Percentiles rank a stretch among this genome's conserved stretches.
These are phyloP conservation scores for Tupaia chinensis DNA, from an alignment of 2,113 vertebrate genomes.

Conservation along the genomic window DNA sequence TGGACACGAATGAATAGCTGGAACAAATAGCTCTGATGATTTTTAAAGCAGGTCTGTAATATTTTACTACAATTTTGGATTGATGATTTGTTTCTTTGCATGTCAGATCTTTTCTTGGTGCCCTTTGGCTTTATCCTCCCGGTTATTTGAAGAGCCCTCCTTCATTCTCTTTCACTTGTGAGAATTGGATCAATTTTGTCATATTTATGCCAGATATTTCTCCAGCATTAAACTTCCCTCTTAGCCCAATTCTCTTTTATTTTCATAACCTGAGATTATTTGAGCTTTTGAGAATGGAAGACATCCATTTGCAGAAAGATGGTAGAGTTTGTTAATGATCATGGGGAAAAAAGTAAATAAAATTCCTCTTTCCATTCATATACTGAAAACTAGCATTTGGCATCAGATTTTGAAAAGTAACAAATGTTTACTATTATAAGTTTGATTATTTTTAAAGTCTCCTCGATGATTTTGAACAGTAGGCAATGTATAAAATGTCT, in stretches of 20 bases:
- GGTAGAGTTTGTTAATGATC: not conserved
- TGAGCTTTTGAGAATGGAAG: slow-evolving; percentile 12
- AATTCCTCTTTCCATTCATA: not conserved
- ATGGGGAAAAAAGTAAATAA: not conserved
- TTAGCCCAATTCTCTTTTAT: slow-evolving; percentile 20
- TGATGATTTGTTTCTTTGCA: not conserved
- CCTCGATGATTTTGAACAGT: slow-evolving; percentile 35
- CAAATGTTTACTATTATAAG: slow-evolving; percentile 15
- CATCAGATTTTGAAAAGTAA: slow-evolving; percentile 29
- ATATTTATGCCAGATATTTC: slow-evolving; percentile 5
- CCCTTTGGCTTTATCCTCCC: not conserved
- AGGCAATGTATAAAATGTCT: not conserved
- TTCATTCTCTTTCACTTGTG: slow-evolving; percentile 12
- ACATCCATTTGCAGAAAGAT: not conserved
- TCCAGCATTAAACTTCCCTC: not conserved
- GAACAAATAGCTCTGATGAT: slow-evolving; percentile 44
- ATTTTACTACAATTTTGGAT: slow-evolving; percentile 28
- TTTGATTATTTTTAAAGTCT: not conserved
- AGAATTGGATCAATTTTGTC: not conserved
- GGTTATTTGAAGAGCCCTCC: not conserved
- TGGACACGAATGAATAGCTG: slow-evolving; percentile 60
- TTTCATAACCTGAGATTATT: slow-evolving; percentile 9
- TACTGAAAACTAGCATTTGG: not conserved
- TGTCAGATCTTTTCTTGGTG: not conserved
- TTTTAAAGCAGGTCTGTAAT: slow-evolving; percentile 31